Evolutionary conservation across 2,888 invertebrate species (phyloP).

Genomic region (Caenorhabditis becei): DNA sequence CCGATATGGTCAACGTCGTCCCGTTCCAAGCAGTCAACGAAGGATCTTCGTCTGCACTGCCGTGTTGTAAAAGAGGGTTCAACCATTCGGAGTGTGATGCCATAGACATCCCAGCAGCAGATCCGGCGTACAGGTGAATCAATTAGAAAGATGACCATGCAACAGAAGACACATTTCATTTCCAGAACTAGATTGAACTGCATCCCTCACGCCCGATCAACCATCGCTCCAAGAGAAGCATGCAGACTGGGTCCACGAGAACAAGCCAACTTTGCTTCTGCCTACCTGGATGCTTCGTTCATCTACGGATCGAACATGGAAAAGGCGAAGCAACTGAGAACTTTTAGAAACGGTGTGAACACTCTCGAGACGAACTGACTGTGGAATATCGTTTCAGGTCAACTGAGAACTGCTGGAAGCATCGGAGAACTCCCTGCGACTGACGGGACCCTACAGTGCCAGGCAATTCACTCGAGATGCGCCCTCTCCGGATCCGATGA

Average conservation of each 20-base stretch:
- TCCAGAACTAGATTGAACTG: slow-evolving; percentile 72
- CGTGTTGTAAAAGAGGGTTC: slow-evolving; percentile 78
- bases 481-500: slow-evolving; percentile 74
- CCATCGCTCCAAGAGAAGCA: slow-evolving; percentile 74
- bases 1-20: slow-evolving; percentile 84
- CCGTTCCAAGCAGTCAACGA: slow-evolving; percentile 64
- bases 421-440: slow-evolving; percentile 71
- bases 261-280: slow-evolving; percentile 94
- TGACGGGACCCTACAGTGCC: slow-evolving; percentile 66
- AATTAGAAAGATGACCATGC: slow-evolving; percentile 9
- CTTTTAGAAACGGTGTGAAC: slow-evolving; percentile 86
- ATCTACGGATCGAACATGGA: slow-evolving; percentile 93
- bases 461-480: slow-evolving; percentile 65
- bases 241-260: slow-evolving; percentile 85
- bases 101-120: slow-evolving; percentile 75
- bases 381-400: slow-evolving; percentile 54
- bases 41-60: slow-evolving; percentile 67
- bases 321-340: slow-evolving; percentile 88
- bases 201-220: slow-evolving; percentile 75
- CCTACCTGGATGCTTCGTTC: slow-evolving; percentile 88
- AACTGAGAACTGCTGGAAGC: slow-evolving; percentile 71
- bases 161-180: slow-evolving; percentile 9
- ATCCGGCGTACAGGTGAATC: slow-evolving; percentile 74
- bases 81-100: slow-evolving; percentile 79
- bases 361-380: neutral